phyloP scores from a whole-genome alignment of 2,888 invertebrate genomes.

The Lumbricus terrestris region DNA sequence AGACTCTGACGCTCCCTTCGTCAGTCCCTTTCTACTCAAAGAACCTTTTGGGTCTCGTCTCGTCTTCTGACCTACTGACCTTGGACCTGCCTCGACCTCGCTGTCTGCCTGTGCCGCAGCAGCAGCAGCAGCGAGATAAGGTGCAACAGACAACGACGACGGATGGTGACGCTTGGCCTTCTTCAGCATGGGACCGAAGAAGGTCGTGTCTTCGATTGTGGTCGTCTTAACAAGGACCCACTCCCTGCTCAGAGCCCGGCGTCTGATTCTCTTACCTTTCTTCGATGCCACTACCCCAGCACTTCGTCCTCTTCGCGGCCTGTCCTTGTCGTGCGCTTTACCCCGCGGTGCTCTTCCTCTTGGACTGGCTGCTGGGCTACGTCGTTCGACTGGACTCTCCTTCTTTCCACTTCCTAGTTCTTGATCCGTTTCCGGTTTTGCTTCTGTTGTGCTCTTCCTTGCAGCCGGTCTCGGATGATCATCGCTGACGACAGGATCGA shows the following conservation, averaged over 20 bases:
- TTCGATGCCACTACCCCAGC: not conserved
- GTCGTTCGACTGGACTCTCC: not conserved
- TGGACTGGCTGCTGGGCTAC: not conserved
- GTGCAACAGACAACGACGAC: not conserved
- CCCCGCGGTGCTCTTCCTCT: not conserved
- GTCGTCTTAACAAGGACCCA: not conserved
- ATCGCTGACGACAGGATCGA: not conserved
- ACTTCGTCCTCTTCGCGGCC: not conserved
- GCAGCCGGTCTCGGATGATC: not conserved
- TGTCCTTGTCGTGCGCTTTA: not conserved
- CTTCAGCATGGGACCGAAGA: not conserved
- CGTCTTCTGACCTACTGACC: too few relatives aligned
- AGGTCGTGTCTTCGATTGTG: not conserved
- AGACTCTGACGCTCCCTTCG: not conserved
- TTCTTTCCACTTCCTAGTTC: not conserved
- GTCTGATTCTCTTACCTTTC: conserved; percentile 8
- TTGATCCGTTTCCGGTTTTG: not conserved
- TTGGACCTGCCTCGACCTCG: not conserved
- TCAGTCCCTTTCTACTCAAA: not conserved
- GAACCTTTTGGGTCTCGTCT: not conserved
- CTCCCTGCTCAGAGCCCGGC: conserved; percentile 13
- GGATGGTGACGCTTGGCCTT: not conserved
- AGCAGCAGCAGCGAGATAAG: too few relatives aligned
- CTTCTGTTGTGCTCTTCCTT: not conserved
- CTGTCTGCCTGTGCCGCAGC: not conserved